Percentiles rank a stretch among this genome's conserved stretches.
Evolutionary conservation across 2,113 vertebrate species (phyloP).

Genomic region (Motacilla tschutschensis): DNA sequence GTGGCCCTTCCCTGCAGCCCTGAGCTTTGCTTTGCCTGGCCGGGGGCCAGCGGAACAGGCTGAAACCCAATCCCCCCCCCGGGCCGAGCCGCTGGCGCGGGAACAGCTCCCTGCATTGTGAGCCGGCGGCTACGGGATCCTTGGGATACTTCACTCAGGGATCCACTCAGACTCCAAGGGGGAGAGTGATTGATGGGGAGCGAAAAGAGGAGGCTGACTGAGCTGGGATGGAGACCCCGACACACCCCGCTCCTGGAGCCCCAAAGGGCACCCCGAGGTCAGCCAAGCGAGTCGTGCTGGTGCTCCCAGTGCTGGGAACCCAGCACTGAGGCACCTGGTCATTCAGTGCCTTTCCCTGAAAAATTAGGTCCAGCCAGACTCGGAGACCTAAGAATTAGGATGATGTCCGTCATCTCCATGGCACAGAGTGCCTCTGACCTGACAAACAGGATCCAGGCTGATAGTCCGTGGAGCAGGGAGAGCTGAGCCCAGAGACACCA

Average conservation of each 20-base stretch:
- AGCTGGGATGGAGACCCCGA: neutral
- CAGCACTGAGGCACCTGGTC: neutral
- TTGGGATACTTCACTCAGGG: conserved; percentile 63
- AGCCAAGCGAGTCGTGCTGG: accelerated
- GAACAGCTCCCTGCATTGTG: conserved; percentile 71
- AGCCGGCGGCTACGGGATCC: conserved; percentile 19
- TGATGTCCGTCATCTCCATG: neutral
- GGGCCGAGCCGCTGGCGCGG: conserved; percentile 18
- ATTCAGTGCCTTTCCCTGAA: neutral
- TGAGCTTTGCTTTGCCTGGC: conserved; percentile 72
- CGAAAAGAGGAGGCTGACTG: neutral
- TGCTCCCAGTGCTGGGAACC: accelerated
- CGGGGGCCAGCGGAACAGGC: conserved; percentile 44
- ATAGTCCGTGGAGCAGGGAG: accelerated
- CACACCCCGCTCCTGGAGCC: accelerated
- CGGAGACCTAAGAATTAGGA: neutral
- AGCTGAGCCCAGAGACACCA: neutral
- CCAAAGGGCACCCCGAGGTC: neutral
- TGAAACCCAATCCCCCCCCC: conserved; percentile 67
- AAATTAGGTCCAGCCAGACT: neutral
- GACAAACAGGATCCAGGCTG: neutral
- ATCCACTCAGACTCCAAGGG: conserved; percentile 68
- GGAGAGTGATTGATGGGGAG: conserved; percentile 66
- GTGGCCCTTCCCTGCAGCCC: conserved; percentile 50
- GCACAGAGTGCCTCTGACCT: neutral